phyloP scores from a whole-genome alignment of 1,140 invertebrate species.

The Listronotus oregonensis region DNA sequence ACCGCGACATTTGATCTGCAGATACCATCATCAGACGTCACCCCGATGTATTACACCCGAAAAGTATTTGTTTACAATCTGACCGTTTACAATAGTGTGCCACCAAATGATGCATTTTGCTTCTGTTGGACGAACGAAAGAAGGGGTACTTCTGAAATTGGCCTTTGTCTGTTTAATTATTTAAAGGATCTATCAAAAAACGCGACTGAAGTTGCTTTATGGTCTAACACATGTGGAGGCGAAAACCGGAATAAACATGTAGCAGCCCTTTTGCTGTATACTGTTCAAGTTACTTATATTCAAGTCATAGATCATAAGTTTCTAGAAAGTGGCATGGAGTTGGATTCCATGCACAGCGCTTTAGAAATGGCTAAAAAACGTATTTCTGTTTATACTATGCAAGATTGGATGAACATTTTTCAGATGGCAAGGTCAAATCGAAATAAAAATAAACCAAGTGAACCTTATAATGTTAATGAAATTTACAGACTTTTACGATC shows the following conservation, averaged over 20 bases:
- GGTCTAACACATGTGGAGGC: constrained; percentile 23
- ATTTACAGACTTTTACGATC: too few species aligned
- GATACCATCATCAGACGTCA: too few species aligned
- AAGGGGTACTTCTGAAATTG: background rate
- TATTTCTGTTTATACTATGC: constrained; percentile 35
- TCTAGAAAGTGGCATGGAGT: constrained; percentile 53
- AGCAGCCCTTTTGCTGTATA: constrained; percentile 20
- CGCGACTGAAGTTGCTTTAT: constrained; percentile 5
- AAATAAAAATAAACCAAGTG: background rate
- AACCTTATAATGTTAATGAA: too few species aligned
- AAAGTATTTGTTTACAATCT: too few species aligned
- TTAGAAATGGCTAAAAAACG: constrained; percentile 38
- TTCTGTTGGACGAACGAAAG: too few species aligned
- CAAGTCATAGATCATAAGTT: constrained; percentile 48
- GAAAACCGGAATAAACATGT: constrained; percentile 32
- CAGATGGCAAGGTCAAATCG: constrained; percentile 3
- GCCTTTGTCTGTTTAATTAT: constrained; percentile 18
- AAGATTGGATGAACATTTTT: constrained; percentile 21
- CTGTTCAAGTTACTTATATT: constrained; percentile 22
- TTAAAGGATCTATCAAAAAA: constrained; percentile 19
- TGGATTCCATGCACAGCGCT: constrained; percentile 47
- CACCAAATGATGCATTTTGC: too few species aligned
- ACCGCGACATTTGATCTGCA: too few species aligned
- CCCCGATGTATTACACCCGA: too few species aligned
- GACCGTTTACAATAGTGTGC: too few species aligned